Conservation (phyloP, 2,113 vertebrate genomes). For the Chelonoidis abingdonii region DNA sequence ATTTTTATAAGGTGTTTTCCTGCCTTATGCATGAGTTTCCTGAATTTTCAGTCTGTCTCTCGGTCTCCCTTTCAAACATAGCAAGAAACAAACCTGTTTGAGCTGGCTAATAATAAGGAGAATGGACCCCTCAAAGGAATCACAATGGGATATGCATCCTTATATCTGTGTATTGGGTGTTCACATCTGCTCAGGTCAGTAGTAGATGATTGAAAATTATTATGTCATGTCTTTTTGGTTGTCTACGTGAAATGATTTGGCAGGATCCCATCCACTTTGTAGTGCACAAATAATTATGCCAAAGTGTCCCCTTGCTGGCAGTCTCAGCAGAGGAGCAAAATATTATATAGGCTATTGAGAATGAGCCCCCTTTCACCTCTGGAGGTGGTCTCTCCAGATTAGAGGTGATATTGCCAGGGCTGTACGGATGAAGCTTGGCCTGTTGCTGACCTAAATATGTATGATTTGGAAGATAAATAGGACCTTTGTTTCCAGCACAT, state of each 20-base stretch:
- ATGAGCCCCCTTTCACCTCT: fast-evolving
- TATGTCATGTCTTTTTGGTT: not conserved
- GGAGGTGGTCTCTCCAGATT: not conserved
- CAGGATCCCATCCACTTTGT: not conserved
- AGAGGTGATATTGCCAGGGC: not conserved
- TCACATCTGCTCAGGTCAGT: not conserved
- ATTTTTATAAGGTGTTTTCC: not conserved
- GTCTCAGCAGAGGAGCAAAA: not conserved
- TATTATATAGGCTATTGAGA: not conserved
- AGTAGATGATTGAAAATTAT: not conserved
- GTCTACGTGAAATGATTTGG: not conserved
- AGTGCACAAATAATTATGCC: not conserved
- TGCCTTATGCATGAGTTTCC: not conserved
- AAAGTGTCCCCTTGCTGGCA: not conserved
- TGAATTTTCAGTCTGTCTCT: not conserved
- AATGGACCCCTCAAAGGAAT: not conserved
- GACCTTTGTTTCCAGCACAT: not conserved
- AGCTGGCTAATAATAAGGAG: not conserved
- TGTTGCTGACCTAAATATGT: not conserved
- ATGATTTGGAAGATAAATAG: not conserved
- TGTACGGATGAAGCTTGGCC: not conserved
- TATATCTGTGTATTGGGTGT: not conserved
- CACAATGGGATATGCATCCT: not conserved
- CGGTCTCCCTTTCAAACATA: not conserved
- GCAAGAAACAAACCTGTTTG: not conserved